A percentile compares a stretch with the other conserved stretches of the same genome.
These are phyloP conservation scores for Onychostoma macrolepis DNA, from an alignment of 2,113 vertebrate species.

Conservation along the genomic window DNA sequence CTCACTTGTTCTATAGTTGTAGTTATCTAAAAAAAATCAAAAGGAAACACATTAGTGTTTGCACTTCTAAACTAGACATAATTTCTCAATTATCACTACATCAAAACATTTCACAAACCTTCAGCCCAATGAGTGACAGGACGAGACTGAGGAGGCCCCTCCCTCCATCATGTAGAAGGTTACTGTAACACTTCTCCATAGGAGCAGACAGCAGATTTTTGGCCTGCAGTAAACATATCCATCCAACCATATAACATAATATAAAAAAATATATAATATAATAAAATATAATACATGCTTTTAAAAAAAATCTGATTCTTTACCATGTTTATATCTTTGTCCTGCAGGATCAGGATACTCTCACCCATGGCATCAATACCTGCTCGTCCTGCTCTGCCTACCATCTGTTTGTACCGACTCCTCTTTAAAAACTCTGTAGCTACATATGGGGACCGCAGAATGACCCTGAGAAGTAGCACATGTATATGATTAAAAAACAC, in stretches of 20 bases:
- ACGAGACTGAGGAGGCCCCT: constrained; percentile 85
- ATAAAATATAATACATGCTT: not conserved
- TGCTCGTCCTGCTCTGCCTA: constrained; percentile 92
- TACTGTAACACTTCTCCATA: constrained; percentile 88
- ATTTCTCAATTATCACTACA: not conserved
- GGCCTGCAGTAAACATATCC: constrained; percentile 71
- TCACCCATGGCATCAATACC: constrained; percentile 90
- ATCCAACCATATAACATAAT: not conserved
- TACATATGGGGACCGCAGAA: constrained; percentile 92
- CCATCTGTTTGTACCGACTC: constrained; percentile 96
- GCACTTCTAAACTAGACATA: not conserved
- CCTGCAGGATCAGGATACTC: constrained; percentile 91
- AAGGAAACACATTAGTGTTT: not conserved
- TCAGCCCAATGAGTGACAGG: constrained; percentile 89
- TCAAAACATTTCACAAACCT: constrained; percentile 73
- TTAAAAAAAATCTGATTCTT: not conserved
- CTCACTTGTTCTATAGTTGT: constrained; percentile 74
- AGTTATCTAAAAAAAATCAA: constrained; percentile 77
- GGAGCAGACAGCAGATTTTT: constrained; percentile 82
- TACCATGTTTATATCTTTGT: constrained; percentile 86
- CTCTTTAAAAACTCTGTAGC: constrained; percentile 88
- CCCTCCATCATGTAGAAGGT: constrained; percentile 78
- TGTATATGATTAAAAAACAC: not conserved
- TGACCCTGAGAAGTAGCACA: constrained; percentile 77
- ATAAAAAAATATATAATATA: not conserved